Evolutionary conservation across 2,888 invertebrate species (phyloP).

Genomic region (Drosophila demipolita): DNA sequence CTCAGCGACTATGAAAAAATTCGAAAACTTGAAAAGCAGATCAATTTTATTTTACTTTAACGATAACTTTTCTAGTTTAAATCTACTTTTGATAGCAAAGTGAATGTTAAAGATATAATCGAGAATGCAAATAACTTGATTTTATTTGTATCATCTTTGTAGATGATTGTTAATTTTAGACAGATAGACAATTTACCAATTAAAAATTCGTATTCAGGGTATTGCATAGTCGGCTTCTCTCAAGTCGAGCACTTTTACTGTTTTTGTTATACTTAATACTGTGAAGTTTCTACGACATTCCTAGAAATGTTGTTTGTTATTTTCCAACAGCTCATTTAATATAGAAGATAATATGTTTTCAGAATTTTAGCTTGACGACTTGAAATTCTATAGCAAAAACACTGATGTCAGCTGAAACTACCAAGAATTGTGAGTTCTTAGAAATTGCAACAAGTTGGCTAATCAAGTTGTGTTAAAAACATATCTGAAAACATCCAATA

Average conservation of each 20-base stretch:
- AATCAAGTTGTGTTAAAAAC: conserved; percentile 1
- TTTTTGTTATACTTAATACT: not conserved
- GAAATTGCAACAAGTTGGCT: not conserved
- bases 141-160: not conserved
- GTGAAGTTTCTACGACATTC: not conserved
- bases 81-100: not conserved
- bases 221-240: not conserved
- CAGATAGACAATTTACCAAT: no score
- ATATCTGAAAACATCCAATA: not conserved
- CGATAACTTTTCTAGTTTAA: not conserved
- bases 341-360: not conserved
- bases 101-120: not conserved
- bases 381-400: not conserved
- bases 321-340: not conserved
- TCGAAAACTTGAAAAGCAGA: not conserved
- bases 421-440: not conserved
- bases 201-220: not conserved
- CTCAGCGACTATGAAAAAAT: not conserved
- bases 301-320: not conserved
- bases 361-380: not conserved
- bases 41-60: not conserved
- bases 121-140: not conserved
- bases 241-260: not conserved
- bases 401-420: not conserved
- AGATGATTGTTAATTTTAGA: not conserved